These are phyloP conservation scores for Coelopa pilipes DNA, from an alignment of 2,888 invertebrate genomes.

Conservation along the genomic window DNA sequence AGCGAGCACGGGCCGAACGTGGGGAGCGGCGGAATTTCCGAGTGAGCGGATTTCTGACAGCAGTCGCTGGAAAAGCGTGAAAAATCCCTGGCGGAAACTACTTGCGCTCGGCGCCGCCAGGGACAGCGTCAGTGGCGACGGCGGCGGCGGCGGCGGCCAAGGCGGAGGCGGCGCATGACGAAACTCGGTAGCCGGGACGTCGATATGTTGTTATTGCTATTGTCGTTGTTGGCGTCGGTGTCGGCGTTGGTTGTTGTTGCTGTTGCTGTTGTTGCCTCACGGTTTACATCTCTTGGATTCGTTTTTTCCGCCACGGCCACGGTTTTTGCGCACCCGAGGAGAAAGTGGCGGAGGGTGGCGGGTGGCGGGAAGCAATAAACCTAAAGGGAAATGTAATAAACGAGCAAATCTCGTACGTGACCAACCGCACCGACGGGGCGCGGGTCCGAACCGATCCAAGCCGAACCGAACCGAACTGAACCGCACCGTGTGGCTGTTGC, in stretches of 20 bases:
- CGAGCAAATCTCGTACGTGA: constrained; percentile 65
- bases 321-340: constrained; percentile 29
- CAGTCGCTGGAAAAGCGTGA: constrained; percentile 54
- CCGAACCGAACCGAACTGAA: too few relatives aligned
- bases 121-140: constrained; percentile 1
- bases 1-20: too few relatives aligned
- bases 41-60: constrained; percentile 51
- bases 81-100: constrained; percentile 49
- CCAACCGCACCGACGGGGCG: constrained; percentile 60
- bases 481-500: constrained; percentile 30
- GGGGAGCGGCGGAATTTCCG: constrained; percentile 40
- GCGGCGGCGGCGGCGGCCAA: neutral
- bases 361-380: constrained; percentile 59
- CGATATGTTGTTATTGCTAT: neutral
- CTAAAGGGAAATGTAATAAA: constrained; percentile 65
- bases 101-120: constrained; percentile 11
- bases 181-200: neutral
- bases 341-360: constrained; percentile 44
- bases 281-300: neutral
- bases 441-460: too few relatives aligned
- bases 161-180: constrained; percentile 23
- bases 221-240: too few relatives aligned
- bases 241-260: neutral
- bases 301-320: constrained; percentile 9
- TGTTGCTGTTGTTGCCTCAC: constrained; percentile 17